Base-by-base conservation (phyloP, 2,113 vertebrate genomes). In the Polyodon spathula region DNA sequence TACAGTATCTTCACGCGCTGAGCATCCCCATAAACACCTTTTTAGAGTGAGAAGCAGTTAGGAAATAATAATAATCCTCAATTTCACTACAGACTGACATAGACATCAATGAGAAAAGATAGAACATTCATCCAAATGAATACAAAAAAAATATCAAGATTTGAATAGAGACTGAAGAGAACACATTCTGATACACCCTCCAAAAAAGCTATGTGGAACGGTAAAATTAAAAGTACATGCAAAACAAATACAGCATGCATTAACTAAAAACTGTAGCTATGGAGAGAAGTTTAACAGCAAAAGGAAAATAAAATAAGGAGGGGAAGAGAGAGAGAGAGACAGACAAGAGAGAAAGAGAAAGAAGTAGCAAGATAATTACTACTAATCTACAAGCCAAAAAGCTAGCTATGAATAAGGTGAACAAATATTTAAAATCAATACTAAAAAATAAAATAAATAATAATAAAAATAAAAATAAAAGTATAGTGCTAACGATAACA, bases 391-490 rank as follows among this genome's bases (percentile, higher is more conserved):
- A 92, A 96, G 93, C 92, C 88, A 93, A 88, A 97, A 89, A 92
- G 94, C 93, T 97, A 95, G 87, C 93, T 96, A 96, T 91, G 93
- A 96, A 96, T 93, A 93, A 97, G 85, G 97, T 95, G 87, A 87
- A 87, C 85, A 87, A 81, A 86, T 81, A 81, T 82, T 84, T 84
- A 86, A 82, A 84, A 85, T 89, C 85, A 71, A 48, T 17, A n/a
- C 4, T 61, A 61, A 59, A 78, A 85, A 85, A 89, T 88, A 84
- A 86, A 82, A 74, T 65, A 88, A 88, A 81, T 81, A 88, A 90
- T 83, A 87, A 84, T n/a, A n/a, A n/a, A n/a, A n/a, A n/a, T n/a
- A n/a, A n/a, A n/a, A n/a, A 89, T 86, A 89, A 64, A 90, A 88
- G 82, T 88, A 90, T 91, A 92, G 90, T 90, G 90, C 89, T 92